These are phyloP conservation scores for Ophraella communa DNA, from an alignment of 2,888 invertebrate genomes.

Conservation along the genomic window DNA sequence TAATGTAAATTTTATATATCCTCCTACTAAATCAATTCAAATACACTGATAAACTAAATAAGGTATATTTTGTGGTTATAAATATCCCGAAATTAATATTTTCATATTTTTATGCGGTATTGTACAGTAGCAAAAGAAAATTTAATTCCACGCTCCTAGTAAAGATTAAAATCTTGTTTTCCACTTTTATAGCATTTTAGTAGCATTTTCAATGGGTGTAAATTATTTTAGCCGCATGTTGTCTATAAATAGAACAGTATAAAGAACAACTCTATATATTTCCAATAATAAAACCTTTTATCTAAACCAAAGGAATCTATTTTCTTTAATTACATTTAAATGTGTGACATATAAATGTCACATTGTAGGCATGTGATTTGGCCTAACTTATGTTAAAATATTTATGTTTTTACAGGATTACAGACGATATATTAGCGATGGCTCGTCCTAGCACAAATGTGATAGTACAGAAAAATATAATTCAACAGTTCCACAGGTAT, in stretches of 20 bases:
- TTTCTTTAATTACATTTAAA: no score
- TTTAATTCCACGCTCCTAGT: neutral
- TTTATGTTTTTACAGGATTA: slow-evolving; percentile 71
- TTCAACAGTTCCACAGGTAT: slow-evolving; percentile 79
- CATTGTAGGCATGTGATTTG: no score
- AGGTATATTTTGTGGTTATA: no score
- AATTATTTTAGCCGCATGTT: neutral
- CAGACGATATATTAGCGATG: slow-evolving; percentile 88
- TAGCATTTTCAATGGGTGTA: neutral
- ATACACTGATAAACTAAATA: no score
- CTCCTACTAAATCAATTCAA: no score
- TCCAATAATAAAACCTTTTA: neutral
- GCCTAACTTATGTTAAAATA: neutral
- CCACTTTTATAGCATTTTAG: neutral
- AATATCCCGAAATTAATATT: neutral
- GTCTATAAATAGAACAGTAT: neutral
- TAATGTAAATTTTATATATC: no score
- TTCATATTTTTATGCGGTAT: neutral
- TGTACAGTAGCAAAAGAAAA: neutral
- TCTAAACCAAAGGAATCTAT: no score
- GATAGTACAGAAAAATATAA: slow-evolving; percentile 77
- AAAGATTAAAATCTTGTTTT: slow-evolving; percentile 5
- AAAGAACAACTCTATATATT: neutral
- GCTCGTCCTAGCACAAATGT: slow-evolving; percentile 79
- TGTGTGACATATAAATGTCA: no score